Evolutionary conservation across 2,797 vertebrate genomes (phyloP).

Genomic region (Monodelphis domestica): DNA sequence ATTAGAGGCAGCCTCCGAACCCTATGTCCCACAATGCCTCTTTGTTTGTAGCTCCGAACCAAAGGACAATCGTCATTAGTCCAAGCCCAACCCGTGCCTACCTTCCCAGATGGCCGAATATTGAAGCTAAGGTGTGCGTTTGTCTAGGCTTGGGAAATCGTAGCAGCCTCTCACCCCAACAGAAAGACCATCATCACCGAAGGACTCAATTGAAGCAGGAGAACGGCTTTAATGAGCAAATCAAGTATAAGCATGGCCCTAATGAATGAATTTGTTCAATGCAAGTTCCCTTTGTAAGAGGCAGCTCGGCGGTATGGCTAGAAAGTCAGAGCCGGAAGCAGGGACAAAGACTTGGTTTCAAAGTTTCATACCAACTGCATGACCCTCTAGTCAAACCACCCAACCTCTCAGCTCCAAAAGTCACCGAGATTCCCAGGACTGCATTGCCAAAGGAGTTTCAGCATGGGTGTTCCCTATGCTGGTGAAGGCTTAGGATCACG

Average conservation of each 20-base stretch:
- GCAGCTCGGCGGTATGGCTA: background rate
- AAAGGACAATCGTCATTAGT: constrained; percentile 74
- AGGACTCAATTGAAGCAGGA: constrained; percentile 74
- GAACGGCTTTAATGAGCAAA: constrained; percentile 71
- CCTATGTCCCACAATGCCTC: constrained; percentile 24
- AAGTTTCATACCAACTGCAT: background rate
- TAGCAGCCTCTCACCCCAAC: constrained; percentile 76
- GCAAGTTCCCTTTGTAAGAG: constrained; percentile 54
- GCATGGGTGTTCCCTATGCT: background rate
- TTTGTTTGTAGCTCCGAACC: constrained; percentile 79
- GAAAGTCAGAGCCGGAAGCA: background rate
- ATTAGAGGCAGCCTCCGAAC: background rate
- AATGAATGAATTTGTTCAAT: constrained; percentile 70
- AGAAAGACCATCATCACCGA: constrained; percentile 74
- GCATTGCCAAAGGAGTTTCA: background rate
- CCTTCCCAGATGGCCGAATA: constrained; percentile 70
- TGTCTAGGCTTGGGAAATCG: constrained; percentile 75
- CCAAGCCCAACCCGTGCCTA: constrained; percentile 69
- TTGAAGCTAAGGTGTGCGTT: constrained; percentile 75
- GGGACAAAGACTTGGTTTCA: background rate
- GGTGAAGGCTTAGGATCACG: background rate
- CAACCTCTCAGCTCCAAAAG: background rate
- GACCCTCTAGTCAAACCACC: background rate
- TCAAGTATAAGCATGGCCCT: constrained; percentile 72
- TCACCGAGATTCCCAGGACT: background rate